phyloP scores from a whole-genome alignment of 1,140 invertebrate species.

The Mesaphorura yosii region DNA sequence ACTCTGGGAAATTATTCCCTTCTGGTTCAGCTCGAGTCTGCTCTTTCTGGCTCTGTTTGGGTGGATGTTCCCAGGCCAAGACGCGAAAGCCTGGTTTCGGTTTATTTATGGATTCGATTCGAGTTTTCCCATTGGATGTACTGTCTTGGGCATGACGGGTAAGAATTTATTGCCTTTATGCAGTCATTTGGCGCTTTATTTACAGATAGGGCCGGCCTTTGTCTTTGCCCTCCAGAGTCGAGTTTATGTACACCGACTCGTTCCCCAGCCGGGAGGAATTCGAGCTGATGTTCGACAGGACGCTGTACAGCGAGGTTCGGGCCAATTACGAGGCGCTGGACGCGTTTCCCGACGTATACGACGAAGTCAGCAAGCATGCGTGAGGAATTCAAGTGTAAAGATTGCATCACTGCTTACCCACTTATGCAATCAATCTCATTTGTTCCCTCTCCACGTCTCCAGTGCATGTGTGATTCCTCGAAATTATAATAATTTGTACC shows the following conservation, averaged over 20 bases:
- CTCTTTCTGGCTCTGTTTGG: neutral
- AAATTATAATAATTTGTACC: too few relatives aligned
- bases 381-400: too few relatives aligned
- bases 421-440: too few relatives aligned
- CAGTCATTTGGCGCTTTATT: neutral
- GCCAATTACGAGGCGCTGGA: slow-evolving; percentile 47
- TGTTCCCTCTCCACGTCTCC: too few relatives aligned
- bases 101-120: too few relatives aligned
- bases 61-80: neutral
- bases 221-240: slow-evolving; percentile 46
- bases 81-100: neutral
- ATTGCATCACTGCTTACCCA: too few relatives aligned
- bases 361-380: slow-evolving; percentile 58
- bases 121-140: neutral
- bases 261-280: slow-evolving; percentile 64
- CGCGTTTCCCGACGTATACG: slow-evolving; percentile 72
- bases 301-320: slow-evolving; percentile 57
- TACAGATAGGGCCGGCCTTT: neutral
- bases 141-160: neutral
- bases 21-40: neutral
- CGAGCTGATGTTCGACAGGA: slow-evolving; percentile 64
- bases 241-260: slow-evolving; percentile 75
- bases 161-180: slow-evolving; percentile 6
- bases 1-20: slow-evolving; percentile 47
- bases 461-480: too few relatives aligned